Percentiles rank a stretch among this genome's conserved stretches.
Conservation (phyloP, 2,797 vertebrate species). For the Micrastur ruficollis region DNA sequence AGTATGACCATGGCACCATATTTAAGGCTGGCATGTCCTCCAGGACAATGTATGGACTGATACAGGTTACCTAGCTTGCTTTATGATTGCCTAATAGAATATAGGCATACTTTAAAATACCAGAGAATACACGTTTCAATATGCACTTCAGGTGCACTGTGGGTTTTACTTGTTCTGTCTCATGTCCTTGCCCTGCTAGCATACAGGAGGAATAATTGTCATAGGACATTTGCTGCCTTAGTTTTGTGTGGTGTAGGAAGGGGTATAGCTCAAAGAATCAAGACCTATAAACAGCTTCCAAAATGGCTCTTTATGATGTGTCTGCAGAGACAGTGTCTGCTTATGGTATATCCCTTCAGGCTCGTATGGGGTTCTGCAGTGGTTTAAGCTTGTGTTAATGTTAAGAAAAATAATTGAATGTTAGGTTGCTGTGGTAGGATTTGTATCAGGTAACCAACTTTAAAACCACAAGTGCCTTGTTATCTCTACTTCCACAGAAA, state of each 20-base stretch:
- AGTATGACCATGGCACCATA: background rate
- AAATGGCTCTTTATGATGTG: background rate
- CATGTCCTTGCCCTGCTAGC: background rate
- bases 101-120: background rate
- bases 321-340: background rate
- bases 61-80: background rate
- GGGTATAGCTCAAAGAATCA: background rate
- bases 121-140: background rate
- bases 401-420: background rate
- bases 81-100: background rate
- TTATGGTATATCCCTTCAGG: background rate
- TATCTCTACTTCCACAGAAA: background rate
- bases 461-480: background rate
- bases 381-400: background rate
- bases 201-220: background rate
- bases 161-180: background rate
- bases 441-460: background rate
- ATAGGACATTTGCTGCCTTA: background rate
- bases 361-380: background rate
- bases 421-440: background rate
- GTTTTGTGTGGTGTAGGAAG: background rate
- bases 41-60: background rate
- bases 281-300: background rate
- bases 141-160: background rate
- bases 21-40: background rate